Evolutionary conservation across 2,797 vertebrate genomes (phyloP), one percentile per base, ranked within the genome.

Genomic region (Takifugu ocellatus): DNA sequence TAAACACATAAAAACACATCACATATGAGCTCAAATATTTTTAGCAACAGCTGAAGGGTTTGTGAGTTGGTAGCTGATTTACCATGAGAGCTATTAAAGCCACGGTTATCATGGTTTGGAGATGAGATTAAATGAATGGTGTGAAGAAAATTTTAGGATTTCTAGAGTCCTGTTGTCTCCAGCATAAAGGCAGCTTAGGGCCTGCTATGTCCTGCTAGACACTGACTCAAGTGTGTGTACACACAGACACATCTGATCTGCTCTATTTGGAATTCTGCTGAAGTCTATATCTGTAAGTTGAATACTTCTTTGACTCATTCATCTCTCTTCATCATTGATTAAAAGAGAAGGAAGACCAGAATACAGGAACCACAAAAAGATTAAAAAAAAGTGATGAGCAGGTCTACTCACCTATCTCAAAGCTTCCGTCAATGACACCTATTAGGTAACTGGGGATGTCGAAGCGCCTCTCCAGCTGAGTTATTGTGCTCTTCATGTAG

Each of bases 381-480:
- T 74, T 21, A 1, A 59, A 75, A 43, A 70, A 66, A 54, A 67
- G 77, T 70, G 70, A 69, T 56, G 62, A 62, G 54, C 50, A 59
- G 67, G 56, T 27, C 42, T 46, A 88, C 88, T 84, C 91, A 98
- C 96, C 96, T 17, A 96, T 86, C 88, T 98, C 95, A 71, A 98
- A 98, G 85, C 94, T 92, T 51, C 93, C 91, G 2, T 97, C 94
- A 49, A 97, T 67, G 49, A 97, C 77, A 46, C 96, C 95, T 51
- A 89, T 87, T 6, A 87, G 68, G 46, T 94, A 95, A 39, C 94
- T 95, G 0, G 94, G 63, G 72, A 96, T 87, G 72, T 91, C 94
- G 70, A 98, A 98, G 78, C 94, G 92, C 31, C 94, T 80, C 88
- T 98, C 96, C 74, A 98, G 90, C 71, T 97, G 95, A 29, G 93